Percentiles rank a stretch among this genome's conserved stretches.
Conservation (phyloP, 2,888 invertebrate species). For the Tineola bisselliella region DNA sequence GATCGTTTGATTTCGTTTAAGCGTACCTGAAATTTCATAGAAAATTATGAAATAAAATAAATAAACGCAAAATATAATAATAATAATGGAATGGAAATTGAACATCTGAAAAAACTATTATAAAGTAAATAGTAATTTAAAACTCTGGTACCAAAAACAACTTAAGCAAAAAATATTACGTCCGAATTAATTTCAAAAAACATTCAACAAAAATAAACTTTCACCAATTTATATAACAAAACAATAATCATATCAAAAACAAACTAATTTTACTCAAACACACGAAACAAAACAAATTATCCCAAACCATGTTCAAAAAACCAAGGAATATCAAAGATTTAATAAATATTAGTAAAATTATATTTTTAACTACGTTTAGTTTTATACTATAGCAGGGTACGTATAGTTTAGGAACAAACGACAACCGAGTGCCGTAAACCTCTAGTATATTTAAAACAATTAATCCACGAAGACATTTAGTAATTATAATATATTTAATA, state of each 20-base stretch:
- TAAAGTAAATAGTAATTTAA: slow-evolving; percentile 18
- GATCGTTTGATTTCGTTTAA: slow-evolving; percentile 37
- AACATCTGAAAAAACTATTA: slow-evolving; percentile 15
- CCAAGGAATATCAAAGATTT: too few relatives aligned
- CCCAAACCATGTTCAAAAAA: not conserved
- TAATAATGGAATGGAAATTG: slow-evolving; percentile 12
- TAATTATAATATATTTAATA: too few relatives aligned
- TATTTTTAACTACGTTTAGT: too few relatives aligned
- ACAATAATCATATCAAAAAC: not conserved
- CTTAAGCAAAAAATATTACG: slow-evolving; percentile 18
- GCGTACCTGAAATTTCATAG: slow-evolving; percentile 45
- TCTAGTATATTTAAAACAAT: too few relatives aligned
- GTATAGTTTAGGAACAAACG: too few relatives aligned
- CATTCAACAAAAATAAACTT: slow-evolving; percentile 16
- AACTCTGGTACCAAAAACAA: slow-evolving; percentile 43
- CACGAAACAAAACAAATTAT: not conserved
- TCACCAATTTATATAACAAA: slow-evolving; percentile 5
- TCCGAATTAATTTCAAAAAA: slow-evolving; percentile 19
- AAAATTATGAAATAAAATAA: too few relatives aligned
- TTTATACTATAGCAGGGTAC: too few relatives aligned
- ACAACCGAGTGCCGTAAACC: too few relatives aligned
- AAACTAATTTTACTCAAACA: not conserved
- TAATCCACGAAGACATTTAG: too few relatives aligned
- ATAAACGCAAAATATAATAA: not conserved
- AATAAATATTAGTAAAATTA: too few relatives aligned